Evolutionary conservation across 1,140 invertebrate species (phyloP).

Genomic region (Thaumetopoea pityocampa): DNA sequence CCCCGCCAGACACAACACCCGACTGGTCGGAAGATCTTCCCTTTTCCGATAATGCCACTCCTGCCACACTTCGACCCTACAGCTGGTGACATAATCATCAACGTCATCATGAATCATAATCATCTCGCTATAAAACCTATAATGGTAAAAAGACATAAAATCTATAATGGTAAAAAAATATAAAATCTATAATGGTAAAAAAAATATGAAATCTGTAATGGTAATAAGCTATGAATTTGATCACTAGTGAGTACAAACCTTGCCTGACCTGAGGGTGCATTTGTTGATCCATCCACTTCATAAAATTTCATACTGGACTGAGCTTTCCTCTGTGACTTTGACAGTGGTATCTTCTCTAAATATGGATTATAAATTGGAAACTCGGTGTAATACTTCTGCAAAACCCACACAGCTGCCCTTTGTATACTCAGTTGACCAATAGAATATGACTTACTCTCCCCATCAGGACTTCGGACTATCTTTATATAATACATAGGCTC

Average conservation of each 20-base stretch:
- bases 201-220: too few relatives aligned
- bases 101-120: too few relatives aligned
- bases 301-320: constrained; percentile 95
- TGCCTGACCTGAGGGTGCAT: constrained; percentile 80
- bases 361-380: constrained; percentile 98
- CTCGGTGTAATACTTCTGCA: constrained; percentile 97
- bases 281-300: constrained; percentile 92
- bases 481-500: constrained; percentile 94
- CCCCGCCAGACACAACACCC: too few relatives aligned
- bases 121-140: too few relatives aligned
- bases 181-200: too few relatives aligned
- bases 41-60: too few relatives aligned
- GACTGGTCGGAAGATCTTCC: too few relatives aligned
- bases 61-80: too few relatives aligned
- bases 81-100: too few relatives aligned
- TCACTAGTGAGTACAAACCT: constrained; percentile 71
- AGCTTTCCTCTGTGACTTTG: constrained; percentile 87
- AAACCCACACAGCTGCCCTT: constrained; percentile 93
- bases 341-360: constrained; percentile 91
- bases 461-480: constrained; percentile 95
- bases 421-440: constrained; percentile 96
- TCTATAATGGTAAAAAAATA: too few relatives aligned
- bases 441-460: constrained; percentile 88
- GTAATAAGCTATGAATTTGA: too few relatives aligned
- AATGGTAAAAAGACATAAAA: too few relatives aligned